Evolutionary conservation across 2,888 invertebrate species (phyloP), one percentile per base, ranked within the genome.

Genomic region (Hyposoter didymator): DNA sequence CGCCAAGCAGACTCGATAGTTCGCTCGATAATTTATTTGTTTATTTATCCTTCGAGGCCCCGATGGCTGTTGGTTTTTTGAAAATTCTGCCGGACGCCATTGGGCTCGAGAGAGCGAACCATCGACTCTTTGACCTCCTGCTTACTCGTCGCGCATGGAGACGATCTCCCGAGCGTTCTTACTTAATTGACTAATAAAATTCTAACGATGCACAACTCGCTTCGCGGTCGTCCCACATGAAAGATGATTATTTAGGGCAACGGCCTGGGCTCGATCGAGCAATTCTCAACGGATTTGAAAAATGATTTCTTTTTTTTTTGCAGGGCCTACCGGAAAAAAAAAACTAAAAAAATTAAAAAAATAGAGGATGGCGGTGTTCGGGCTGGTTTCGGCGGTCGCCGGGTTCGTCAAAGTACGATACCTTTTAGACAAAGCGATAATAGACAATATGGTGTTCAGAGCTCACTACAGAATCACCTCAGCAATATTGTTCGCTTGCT

Each of bases 401-500:
- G 97, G 98, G 95, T 97, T 98, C 94, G 96, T 98, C 91, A 98
- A 98, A 95, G 97, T 98, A 94, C 97, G 98, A 94, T 97, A 97
- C 95, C 95, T 98, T 90, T 95, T 97, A 93, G 98, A 98, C 95
- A 98, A 97, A 94, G 98, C 98, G 86, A 95, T 97, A 90, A 98
- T 98, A 91, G 98, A 98, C 95, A 98, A 98, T 94, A 97, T 97
- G 96, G 96, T 97, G 85, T 98, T 98, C 94, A 95, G 98, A 91
- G 97, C 97, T 93, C 98, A 98, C 94, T 98, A 98, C 94, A 95
- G 98, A 94, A 96, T 97, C 94, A 98, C 98, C 59, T 96, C 97
- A 72, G 98, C 98, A 82, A 96, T 98, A 90, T 95, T 98, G 88
- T 98, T 98, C 94, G 95, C 97, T 78, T 97, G 96, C 94, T 98